These are phyloP conservation scores for Pteria penguin DNA, from an alignment of 2,888 invertebrate species.

Conservation along the genomic window DNA sequence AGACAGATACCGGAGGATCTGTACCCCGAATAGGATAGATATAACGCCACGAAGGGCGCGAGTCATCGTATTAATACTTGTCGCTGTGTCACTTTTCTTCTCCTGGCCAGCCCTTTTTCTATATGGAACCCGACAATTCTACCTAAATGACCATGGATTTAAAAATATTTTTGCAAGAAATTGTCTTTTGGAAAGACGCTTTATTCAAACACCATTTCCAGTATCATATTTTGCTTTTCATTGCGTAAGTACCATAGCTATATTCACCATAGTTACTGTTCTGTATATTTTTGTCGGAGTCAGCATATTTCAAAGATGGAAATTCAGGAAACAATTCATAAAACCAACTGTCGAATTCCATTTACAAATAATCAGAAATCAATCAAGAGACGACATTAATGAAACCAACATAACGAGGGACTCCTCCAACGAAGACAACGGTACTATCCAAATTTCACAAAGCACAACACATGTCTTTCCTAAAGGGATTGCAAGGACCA, in stretches of 20 bases:
- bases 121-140: conserved; percentile 57
- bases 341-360: not conserved
- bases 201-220: conserved; percentile 46
- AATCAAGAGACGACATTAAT: not conserved
- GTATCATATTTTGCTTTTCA: conserved; percentile 52
- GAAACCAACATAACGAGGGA: conserved; percentile 14
- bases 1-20: conserved; percentile 64
- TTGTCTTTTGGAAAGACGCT: conserved; percentile 51
- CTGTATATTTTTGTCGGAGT: conserved; percentile 56
- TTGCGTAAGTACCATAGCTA: conserved; percentile 46
- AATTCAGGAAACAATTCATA: conserved; percentile 37
- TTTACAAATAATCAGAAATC: not conserved
- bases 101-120: conserved; percentile 63
- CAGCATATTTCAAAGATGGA: conserved; percentile 51
- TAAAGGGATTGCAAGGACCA: not conserved
- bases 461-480: not conserved
- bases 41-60: conserved; percentile 55
- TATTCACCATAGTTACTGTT: conserved; percentile 49
- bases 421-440: not conserved
- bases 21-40: conserved; percentile 51
- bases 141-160: not conserved
- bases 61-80: conserved; percentile 50
- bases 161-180: conserved; percentile 24
- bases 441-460: not conserved
- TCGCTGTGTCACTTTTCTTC: conserved; percentile 42